Evolutionary conservation across 2,888 invertebrate species (phyloP), one percentile per base, ranked within the genome.

Genomic region (Dicyrtomina minuta): DNA sequence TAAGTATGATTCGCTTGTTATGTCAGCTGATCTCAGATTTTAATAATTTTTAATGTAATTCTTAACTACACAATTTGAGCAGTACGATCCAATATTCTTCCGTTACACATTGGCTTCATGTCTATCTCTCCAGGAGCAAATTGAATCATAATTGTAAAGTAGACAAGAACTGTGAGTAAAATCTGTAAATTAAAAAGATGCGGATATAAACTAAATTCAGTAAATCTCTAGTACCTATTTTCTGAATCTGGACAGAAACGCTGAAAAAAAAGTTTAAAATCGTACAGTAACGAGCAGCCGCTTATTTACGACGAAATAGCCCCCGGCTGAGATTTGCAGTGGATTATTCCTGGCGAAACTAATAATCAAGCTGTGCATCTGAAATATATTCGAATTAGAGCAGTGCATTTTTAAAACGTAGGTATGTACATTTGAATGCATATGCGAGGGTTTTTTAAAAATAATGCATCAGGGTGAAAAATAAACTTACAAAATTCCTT

Each of bases 301-400:
- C 17, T 73, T 75, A 24, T 75, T 75, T 0, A 76, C 67, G 5
- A 65, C 66, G 61, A 73, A 74, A 22, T 75, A 76, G n/a, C 75
- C 75, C 46, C 71, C 71, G 3, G 75, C 73, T 5, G 75, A 70
- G 15, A 76, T 46, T 15, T 71, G 67, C 20, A 75, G 51, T 33
- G 76, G 76, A 53, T 72, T 74, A 59, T 71, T 72, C 41, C 74
- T 69, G 10, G 75, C 71, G 70, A 74, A 76, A n/a, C 74, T 74
- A 13, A 75, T 66, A 39, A 72, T 72, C 24, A 76, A 65, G 51
- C 72, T 73, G 2, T 75, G 70, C 0, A 73, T 69, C 74, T 74
- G 20, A 4, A 66, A 68, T 8, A 49, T 56, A 15, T 55, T 13
- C 20, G 8, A 33, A 33, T 3, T 13, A 59, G n/a, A n/a, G n/a